Base-by-base conservation (phyloP, 2,888 invertebrate genomes). In the Drosophila sordidula region DNA sequence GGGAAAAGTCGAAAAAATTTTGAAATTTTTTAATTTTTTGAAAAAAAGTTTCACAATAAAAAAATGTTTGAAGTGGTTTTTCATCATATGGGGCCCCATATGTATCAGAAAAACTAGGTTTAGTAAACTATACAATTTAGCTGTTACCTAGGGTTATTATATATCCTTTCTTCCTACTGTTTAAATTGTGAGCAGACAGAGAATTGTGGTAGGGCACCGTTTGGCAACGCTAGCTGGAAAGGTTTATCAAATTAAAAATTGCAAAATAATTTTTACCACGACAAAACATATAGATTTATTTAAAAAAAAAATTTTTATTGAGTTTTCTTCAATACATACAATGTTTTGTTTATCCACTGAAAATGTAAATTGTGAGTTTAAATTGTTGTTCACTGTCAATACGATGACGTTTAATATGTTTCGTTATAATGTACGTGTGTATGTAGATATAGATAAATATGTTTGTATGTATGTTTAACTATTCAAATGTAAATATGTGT, bases 291-390 rank as follows among this genome's bases (percentile, higher is more conserved):
- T 8, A 8, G 6, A 44, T 54, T 54, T 54, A 54, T 49, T 49
- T 36, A 39, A 34, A 66, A 52, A 66, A 52, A 64, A 41, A 51
- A 5, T 16, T 45, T 57, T 52, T 70, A 69, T 74, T 71, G 45
- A 49, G 38, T 70, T 71, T 74, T 66, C 38, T 67, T 61, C 47
- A 73, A 66, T 67, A 67, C 74, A 49, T 70, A 72, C 70, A 71
- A 49, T 61, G 32, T 49, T 47, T 49, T 25, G 9, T 50, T 70
- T 70, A 70, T 55, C 52, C 41, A 62, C 67, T 45, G 45, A 74
- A 59, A 56, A 66, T 70, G 51, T 57, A 57, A 59, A 51, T 68
- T 67, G 54, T 47, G 25, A 12, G 22, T 25, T 45, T 57, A 12
- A 45, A 45, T 32, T 69, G 66, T 68, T 70, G 26, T 68, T 54